A percentile compares a stretch with the other conserved stretches of the same genome.
Conservation (phyloP, 1,140 invertebrate genomes). For the Bombus huntii region DNA sequence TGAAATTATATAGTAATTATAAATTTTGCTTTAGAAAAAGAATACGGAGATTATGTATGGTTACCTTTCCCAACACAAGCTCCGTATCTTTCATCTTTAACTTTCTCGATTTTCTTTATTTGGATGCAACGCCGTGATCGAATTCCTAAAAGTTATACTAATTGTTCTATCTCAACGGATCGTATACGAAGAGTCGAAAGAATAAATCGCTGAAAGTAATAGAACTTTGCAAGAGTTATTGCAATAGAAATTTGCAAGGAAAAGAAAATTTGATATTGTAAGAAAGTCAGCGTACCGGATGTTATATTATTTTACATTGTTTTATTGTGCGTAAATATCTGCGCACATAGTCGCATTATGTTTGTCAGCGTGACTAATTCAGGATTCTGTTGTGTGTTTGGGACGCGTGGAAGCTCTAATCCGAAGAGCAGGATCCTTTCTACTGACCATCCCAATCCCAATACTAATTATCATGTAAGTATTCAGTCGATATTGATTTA, state of each 20-base stretch:
- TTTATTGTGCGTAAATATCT: conserved; percentile 50
- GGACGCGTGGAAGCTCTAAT: conserved; percentile 82
- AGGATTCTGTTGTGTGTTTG: conserved; percentile 82
- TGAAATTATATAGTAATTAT: neutral
- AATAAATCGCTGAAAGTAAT: neutral
- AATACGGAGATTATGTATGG: neutral
- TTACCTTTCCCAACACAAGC: neutral
- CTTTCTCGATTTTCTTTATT: neutral
- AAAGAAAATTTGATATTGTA: neutral
- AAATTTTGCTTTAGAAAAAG: neutral
- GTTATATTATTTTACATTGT: conserved; percentile 12
- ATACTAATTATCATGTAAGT: conserved; percentile 82
- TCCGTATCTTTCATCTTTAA: neutral
- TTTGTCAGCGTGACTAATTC: conserved; percentile 80
- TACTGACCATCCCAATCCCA: conserved; percentile 81
- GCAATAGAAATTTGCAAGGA: too few relatives aligned
- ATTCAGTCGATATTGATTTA: conserved; percentile 78
- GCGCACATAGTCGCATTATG: conserved; percentile 59
- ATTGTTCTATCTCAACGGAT: neutral
- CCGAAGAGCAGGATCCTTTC: conserved; percentile 80
- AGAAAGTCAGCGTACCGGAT: neutral
- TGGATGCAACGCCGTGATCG: neutral
- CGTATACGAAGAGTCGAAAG: neutral
- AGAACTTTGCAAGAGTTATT: too few relatives aligned
- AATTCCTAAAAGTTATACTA: neutral